These are phyloP conservation scores for Cyclophora punctaria DNA, from an alignment of 2,888 invertebrate genomes.

Conservation along the genomic window DNA sequence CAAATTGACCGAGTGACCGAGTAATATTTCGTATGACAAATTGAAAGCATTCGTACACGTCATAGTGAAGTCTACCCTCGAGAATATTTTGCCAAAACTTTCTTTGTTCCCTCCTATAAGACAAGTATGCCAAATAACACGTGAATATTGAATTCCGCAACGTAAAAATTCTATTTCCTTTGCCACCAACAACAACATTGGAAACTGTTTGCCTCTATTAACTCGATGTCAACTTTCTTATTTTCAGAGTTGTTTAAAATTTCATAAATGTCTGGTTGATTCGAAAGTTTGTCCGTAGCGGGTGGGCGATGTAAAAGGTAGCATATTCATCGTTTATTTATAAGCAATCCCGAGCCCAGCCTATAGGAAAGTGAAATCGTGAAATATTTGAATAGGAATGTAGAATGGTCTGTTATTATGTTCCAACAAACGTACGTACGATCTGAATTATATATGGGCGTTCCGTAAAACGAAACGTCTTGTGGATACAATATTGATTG, in stretches of 20 bases:
- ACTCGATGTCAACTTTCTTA: slow-evolving; percentile 15
- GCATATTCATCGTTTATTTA: slow-evolving; percentile 36
- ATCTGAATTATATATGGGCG: slow-evolving; percentile 7
- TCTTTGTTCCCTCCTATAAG: not conserved
- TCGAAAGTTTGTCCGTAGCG: slow-evolving; percentile 22
- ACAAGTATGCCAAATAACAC: not conserved
- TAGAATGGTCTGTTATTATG: slow-evolving; percentile 16
- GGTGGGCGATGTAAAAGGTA: slow-evolving; percentile 20
- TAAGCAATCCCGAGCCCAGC: slow-evolving; percentile 31
- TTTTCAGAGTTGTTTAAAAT: slow-evolving; percentile 31
- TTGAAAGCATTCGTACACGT: too few relatives aligned
- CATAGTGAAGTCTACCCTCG: not conserved
- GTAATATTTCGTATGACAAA: too few relatives aligned
- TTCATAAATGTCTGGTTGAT: slow-evolving; percentile 34
- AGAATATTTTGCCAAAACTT: not conserved
- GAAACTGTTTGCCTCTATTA: slow-evolving; percentile 1
- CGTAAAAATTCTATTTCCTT: slow-evolving; percentile 1
- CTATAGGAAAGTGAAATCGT: slow-evolving; percentile 26
- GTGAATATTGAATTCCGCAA: slow-evolving; percentile 1
- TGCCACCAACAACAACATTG: not conserved
- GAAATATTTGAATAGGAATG: slow-evolving; percentile 26
- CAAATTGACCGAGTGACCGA: too few relatives aligned
- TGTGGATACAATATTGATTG: not conserved
- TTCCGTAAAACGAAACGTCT: slow-evolving; percentile 1
- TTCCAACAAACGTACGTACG: slow-evolving; percentile 2